These are phyloP conservation scores for Ennomos erosarius DNA, from an alignment of 2,888 invertebrate genomes.

Conservation along the genomic window DNA sequence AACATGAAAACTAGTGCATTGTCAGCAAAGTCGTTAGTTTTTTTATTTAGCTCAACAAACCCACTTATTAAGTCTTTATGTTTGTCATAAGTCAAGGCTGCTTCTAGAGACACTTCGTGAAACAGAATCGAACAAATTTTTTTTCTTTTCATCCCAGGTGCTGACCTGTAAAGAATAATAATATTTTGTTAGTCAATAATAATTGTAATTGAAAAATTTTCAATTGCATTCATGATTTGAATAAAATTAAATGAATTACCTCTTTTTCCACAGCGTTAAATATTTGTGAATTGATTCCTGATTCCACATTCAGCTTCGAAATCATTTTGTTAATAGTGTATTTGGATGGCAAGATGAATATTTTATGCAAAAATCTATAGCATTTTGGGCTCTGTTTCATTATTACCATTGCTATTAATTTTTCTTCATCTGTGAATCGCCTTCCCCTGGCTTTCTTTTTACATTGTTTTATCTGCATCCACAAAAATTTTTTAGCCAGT, in stretches of 20 bases:
- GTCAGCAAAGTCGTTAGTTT: conserved; percentile 22
- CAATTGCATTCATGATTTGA: background rate
- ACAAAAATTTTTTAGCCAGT: conserved; percentile 6
- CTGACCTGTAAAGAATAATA: background rate
- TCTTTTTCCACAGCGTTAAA: conserved; percentile 5
- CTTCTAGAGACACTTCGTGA: conserved; percentile 2
- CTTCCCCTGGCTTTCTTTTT: conserved; percentile 16
- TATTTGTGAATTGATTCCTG: conserved; percentile 2
- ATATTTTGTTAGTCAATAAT: too few species aligned
- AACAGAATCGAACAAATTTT: conserved; percentile 2
- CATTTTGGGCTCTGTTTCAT: conserved; percentile 22
- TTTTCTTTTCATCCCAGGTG: background rate
- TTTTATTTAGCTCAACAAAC: conserved; percentile 15
- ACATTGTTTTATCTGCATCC: conserved; percentile 7
- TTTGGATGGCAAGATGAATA: conserved; percentile 13
- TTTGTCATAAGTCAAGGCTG: conserved; percentile 6
- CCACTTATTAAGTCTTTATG: conserved; percentile 3
- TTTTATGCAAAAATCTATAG: conserved; percentile 17
- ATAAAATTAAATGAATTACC: conserved; percentile 1
- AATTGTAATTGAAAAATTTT: background rate
- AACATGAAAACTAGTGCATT: conserved; percentile 31
- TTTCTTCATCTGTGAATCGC: conserved; percentile 13
- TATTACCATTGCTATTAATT: conserved; percentile 13
- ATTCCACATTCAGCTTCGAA: background rate
- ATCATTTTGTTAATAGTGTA: conserved; percentile 6